Percentiles rank a stretch among this genome's conserved stretches.
These are phyloP conservation scores for Ceratoteleas bidentatus DNA, from an alignment of 1,140 invertebrate species.

Conservation along the genomic window DNA sequence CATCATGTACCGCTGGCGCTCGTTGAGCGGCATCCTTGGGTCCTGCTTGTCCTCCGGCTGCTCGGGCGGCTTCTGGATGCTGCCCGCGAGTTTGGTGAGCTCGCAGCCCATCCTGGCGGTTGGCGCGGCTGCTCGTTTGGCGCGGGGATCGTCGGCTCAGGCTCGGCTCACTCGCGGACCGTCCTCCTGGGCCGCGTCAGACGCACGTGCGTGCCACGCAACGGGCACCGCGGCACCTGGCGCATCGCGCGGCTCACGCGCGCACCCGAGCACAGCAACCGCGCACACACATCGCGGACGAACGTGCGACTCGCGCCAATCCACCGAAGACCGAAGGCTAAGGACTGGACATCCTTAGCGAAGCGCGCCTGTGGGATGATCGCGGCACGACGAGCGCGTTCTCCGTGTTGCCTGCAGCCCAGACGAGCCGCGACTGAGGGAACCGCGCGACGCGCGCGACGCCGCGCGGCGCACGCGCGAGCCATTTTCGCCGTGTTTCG, in stretches of 20 bases:
- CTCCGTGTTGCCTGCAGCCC: slow-evolving; percentile 74
- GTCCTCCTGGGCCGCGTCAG: background rate
- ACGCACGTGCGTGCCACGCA: slow-evolving; percentile 41
- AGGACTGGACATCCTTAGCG: too few relatives aligned
- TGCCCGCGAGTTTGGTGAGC: slow-evolving; percentile 86
- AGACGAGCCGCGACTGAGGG: slow-evolving; percentile 78
- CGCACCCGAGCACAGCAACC: slow-evolving; percentile 6
- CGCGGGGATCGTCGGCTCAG: too few relatives aligned
- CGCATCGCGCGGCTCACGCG: too few relatives aligned
- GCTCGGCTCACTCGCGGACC: background rate
- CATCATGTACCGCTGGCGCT: slow-evolving; percentile 93
- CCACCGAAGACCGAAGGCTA: too few relatives aligned
- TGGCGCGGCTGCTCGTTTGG: background rate
- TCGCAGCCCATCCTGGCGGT: slow-evolving; percentile 87
- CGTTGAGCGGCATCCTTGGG: slow-evolving; percentile 90
- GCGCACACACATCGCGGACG: slow-evolving; percentile 24
- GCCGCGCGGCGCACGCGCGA: too few relatives aligned
- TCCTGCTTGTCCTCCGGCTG: slow-evolving; percentile 86
- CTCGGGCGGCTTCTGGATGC: slow-evolving; percentile 78
- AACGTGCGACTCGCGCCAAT: too few relatives aligned
- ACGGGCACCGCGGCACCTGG: too few relatives aligned
- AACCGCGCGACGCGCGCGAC: slow-evolving; percentile 18
- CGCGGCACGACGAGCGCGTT: slow-evolving; percentile 33
- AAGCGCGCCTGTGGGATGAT: slow-evolving; percentile 46
- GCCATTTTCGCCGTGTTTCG: too few relatives aligned